These are phyloP conservation scores for Bubalus kerabau DNA, from an alignment of 2,113 vertebrate species.

Conservation along the genomic window DNA sequence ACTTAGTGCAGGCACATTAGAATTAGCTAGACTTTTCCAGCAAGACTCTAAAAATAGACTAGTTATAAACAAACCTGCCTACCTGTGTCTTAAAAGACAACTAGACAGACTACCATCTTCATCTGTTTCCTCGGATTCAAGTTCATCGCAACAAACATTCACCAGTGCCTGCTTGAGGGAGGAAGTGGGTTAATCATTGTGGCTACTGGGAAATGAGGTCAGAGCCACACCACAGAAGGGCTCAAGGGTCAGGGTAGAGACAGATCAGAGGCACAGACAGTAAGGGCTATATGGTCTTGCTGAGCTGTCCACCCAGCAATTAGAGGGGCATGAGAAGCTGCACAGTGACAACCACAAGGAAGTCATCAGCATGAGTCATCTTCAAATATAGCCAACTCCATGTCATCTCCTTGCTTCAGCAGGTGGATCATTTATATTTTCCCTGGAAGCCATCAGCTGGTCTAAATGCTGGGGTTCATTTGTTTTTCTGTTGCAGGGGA, in stretches of 20 bases:
- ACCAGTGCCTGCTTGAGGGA: background rate
- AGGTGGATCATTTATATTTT: conserved; percentile 53
- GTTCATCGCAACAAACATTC: background rate
- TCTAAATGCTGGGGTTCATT: background rate
- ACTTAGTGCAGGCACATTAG: background rate
- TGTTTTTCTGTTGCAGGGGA: conserved; percentile 27
- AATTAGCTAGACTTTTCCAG: background rate
- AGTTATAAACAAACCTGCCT: background rate
- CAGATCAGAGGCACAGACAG: background rate
- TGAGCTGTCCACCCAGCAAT: background rate
- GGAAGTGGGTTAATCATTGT: background rate
- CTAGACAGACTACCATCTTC: background rate
- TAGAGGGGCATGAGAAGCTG: background rate
- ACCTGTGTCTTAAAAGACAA: background rate
- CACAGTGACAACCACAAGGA: conserved; percentile 35
- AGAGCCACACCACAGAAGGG: background rate
- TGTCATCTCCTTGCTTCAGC: conserved; percentile 36
- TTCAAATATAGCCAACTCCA: background rate
- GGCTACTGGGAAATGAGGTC: background rate
- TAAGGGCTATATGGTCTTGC: background rate
- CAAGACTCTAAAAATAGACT: background rate
- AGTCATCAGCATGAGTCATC: conserved; percentile 42
- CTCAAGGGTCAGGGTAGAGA: background rate
- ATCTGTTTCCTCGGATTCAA: background rate
- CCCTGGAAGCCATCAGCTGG: background rate